phyloP scores from a whole-genome alignment of 2,797 vertebrate genomes.

The Chrysocyon brachyurus region DNA sequence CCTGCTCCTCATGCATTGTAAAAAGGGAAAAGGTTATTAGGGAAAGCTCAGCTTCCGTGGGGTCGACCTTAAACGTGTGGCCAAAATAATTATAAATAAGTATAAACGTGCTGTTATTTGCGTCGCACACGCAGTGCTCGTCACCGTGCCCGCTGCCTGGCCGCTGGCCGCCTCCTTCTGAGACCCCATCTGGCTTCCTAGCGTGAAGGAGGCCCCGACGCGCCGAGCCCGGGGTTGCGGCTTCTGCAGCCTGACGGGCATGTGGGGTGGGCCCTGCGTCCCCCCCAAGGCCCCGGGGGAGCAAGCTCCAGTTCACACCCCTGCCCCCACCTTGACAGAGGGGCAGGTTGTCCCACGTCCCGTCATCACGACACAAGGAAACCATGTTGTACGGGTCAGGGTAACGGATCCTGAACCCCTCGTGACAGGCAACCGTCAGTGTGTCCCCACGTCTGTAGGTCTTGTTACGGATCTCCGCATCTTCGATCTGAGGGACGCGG shows the following conservation, averaged over 20 bases:
- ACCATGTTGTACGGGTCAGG: constrained; percentile 92
- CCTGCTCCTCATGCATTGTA: constrained; percentile 57
- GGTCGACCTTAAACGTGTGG: background rate
- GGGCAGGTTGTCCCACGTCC: constrained; percentile 93
- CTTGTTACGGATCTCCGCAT: constrained; percentile 92
- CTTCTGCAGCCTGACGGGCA: no score
- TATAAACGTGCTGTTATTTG: background rate
- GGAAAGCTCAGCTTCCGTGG: constrained; percentile 46
- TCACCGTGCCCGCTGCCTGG: background rate
- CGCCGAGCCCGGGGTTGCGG: no score
- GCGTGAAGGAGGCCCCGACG: background rate
- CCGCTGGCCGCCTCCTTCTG: background rate
- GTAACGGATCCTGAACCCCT: constrained; percentile 93
- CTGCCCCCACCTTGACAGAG: constrained; percentile 91
- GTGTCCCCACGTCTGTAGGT: constrained; percentile 92
- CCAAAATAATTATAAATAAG: background rate
- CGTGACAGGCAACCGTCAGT: constrained; percentile 91
- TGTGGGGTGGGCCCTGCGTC: no score
- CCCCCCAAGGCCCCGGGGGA: background rate
- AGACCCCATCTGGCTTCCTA: background rate
- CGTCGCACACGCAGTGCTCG: background rate
- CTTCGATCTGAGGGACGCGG: constrained; percentile 92
- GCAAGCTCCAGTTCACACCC: rapidly evolving
- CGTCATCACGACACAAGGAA: constrained; percentile 91
- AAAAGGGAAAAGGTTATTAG: constrained; percentile 61